phyloP scores from a whole-genome alignment of 1,140 invertebrate genomes.

The Zaprionus camerounensis region DNA sequence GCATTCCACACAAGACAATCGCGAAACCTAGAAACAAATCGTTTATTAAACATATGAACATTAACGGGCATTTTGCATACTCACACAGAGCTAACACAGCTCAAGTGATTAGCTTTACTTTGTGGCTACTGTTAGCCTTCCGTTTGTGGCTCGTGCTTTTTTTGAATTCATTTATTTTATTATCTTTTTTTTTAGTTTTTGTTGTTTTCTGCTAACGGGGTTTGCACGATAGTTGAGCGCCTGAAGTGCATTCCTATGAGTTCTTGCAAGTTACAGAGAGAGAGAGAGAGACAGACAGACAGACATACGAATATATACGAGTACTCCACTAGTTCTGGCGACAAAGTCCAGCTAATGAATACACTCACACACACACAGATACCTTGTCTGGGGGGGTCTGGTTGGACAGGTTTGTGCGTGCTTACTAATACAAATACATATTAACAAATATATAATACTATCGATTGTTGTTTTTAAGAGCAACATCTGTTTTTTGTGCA shows the following conservation, averaged over 20 bases:
- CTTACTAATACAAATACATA: conserved; percentile 8
- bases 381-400: conserved; percentile 47
- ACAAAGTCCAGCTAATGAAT: conserved; percentile 47
- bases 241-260: conserved; percentile 24
- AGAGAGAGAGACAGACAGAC: neutral
- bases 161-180: conserved; percentile 22
- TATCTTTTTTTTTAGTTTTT: conserved; percentile 14
- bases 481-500: conserved; percentile 53
- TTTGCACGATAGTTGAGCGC: conserved; percentile 5
- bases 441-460: conserved; percentile 18
- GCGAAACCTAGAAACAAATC: conserved; percentile 46
- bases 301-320: conserved; percentile 6
- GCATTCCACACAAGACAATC: conserved; percentile 37
- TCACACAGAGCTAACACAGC: conserved; percentile 26
- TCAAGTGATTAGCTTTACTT: conserved; percentile 8
- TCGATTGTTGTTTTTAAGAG: conserved; percentile 32
- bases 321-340: conserved; percentile 22
- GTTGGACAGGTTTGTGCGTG: conserved; percentile 66
- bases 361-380: conserved; percentile 9
- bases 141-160: conserved; percentile 20
- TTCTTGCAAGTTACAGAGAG: conserved; percentile 2
- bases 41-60: conserved; percentile 51
- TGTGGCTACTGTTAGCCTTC: conserved; percentile 27
- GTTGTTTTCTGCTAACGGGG: conserved; percentile 6
- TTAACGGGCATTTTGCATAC: conserved; percentile 57